Evolutionary conservation across 2,797 vertebrate genomes (phyloP), one percentile per base, ranked within the genome.

Genomic region (Oreortyx pictus): DNA sequence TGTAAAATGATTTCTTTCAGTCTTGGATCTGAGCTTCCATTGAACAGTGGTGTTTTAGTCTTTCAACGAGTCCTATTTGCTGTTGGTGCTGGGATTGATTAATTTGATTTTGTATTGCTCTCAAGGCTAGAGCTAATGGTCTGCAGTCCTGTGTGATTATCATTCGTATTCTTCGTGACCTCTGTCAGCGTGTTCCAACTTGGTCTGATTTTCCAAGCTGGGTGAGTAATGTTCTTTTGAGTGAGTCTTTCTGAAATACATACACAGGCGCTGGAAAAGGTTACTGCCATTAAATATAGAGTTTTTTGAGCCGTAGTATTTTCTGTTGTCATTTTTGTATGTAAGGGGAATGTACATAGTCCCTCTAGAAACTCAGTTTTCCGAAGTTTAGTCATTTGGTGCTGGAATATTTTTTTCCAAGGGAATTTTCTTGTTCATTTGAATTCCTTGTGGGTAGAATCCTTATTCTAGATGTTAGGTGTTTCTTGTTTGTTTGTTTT

Each of bases 51-150:
- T 98, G 97, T 99, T 99, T 98, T 98, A 98, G 98, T 98, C 98
- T 98, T 96, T 96, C 97, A 96, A 94, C 95, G 81, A 96, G 92
- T 96, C 91, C 97, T 96, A 60, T 59, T 95, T 97, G 93, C 86
- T 94, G 1, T 93, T 90, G 41, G 92, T 96, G 93, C 96, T 97
- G 95, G 97, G 96, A 91, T 94, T 96, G 90, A 97, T 97, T 98
- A 98, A 98, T 82, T 97, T 98, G 98, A 97, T 98, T 98, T 97
- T 98, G 96, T 98, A 97, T 98, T 98, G 96, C 97, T 97, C 98
- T 98, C 97, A 98, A 99, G 99, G 99, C 99, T 98, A 99, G 99
- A 98, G 99, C 99, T 97, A 99, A 99, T 87, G 99, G 99, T 93
- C 98, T 99, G 85, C 99, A 99, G 96, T 99, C 99, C 97, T 99